Evolutionary conservation across 1,140 invertebrate species (phyloP).

Genomic region (Pseudomyrmex pallidus): DNA sequence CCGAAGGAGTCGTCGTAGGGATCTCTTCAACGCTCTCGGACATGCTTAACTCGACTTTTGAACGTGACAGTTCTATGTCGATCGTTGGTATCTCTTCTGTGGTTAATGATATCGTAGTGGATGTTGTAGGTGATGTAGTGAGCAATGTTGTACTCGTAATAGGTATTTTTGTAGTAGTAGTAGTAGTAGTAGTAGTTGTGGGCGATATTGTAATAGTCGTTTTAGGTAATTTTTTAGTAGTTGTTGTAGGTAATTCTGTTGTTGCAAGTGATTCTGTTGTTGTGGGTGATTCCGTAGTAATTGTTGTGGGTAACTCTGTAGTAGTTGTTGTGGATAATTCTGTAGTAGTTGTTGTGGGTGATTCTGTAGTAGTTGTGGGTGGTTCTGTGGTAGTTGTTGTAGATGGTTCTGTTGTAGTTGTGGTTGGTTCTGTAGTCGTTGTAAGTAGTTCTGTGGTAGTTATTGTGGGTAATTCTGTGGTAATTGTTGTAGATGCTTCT

Average conservation of each 20-base stretch:
- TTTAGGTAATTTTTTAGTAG: neutral
- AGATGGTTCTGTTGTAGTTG: neutral
- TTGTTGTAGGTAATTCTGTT: neutral
- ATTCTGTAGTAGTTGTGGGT: neutral
- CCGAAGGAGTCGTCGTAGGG: too few relatives aligned
- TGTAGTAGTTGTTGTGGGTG: neutral
- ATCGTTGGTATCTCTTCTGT: neutral
- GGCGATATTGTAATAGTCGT: neutral
- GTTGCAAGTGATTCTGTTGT: neutral
- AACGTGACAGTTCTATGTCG: neutral
- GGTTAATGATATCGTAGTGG: neutral
- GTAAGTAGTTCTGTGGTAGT: neutral
- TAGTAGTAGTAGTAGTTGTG: neutral
- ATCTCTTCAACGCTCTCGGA: too few relatives aligned
- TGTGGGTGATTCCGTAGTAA: neutral
- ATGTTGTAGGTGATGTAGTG: neutral
- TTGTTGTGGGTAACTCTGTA: neutral
- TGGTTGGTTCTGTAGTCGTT: neutral
- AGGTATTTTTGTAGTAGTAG: too few relatives aligned
- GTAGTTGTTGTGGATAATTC: neutral
- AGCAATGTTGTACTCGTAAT: neutral
- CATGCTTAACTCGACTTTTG: neutral
- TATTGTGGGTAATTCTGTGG: neutral
- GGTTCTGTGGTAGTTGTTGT: neutral
- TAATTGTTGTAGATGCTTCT: neutral